Evolutionary conservation across 2,113 vertebrate species (phyloP), one percentile per base, ranked within the genome.

Genomic region (Uria lomvia): DNA sequence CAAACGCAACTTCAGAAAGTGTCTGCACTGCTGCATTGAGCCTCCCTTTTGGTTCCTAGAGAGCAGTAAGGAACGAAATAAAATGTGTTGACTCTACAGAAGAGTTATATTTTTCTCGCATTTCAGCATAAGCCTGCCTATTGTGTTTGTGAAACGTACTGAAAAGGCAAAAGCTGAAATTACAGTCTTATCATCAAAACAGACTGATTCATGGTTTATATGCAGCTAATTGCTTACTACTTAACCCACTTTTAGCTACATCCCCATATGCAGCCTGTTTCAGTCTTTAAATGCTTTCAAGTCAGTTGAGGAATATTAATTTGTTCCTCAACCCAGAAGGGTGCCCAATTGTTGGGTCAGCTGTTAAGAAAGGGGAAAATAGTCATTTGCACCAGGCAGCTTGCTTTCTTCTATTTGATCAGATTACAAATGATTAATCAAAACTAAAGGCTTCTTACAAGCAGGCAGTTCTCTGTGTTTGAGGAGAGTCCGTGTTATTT

Each of bases 141-240:
- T 77, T 94, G 67, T 81, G 78, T 94, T 94, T 79, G 78, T 45
- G 75, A 88, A 95, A 88, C 8, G 15, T 30, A 73, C 4, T 63
- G 92, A 92, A 89, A 86, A 88, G 65, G 86, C 92, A 90, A 86
- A 92, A 96, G 80, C 91, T 85, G 89, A 81, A 96, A 96, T 96
- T 95, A 81, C 21, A 83, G 56, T 87, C 71, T 84, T 84, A 66
- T 83, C 86, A 72, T 40, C 62, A 93, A 92, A 85, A 76, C 70
- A 97, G 86, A 59, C 45, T 63, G 83, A 91, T 93, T 89, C 63
- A 55, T 78, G 63, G 59, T 77, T 97, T 96, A 86, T 91, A 49
- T 78, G 38, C 52, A 91, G 77, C 58, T 92, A 94, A 96, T 92
- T 97, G 75, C 86, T 86, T 50, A 22, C 89, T 88, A 23, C 55